phyloP scores from a whole-genome alignment of 1,140 invertebrate species.

The Brachionus rubens region DNA sequence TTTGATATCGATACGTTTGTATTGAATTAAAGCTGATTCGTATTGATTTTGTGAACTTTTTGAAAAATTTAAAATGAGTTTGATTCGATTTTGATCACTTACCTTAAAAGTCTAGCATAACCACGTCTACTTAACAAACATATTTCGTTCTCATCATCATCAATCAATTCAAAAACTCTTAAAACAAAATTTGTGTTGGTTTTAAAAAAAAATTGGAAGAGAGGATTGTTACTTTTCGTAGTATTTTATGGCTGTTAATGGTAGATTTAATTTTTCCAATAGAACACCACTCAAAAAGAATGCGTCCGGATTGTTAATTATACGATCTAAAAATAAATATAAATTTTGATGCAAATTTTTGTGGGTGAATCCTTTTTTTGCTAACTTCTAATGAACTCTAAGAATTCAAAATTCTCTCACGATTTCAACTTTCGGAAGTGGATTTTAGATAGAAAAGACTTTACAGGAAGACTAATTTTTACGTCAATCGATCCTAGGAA shows the following conservation, averaged over 20 bases:
- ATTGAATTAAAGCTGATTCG: conserved; percentile 32
- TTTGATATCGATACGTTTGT: conserved; percentile 41
- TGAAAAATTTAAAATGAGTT: neutral
- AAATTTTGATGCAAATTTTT: too few species aligned
- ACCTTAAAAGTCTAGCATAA: conserved; percentile 39
- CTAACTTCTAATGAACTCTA: too few species aligned
- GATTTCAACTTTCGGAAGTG: too few species aligned
- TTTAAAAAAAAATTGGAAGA: too few species aligned
- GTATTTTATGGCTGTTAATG: conserved; percentile 15
- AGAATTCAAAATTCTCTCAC: too few species aligned
- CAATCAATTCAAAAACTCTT: conserved; percentile 44
- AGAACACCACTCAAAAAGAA: conserved; percentile 23
- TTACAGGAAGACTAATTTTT: too few species aligned
- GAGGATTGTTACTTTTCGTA: conserved; percentile 28
- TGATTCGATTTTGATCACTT: neutral
- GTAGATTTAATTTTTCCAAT: conserved; percentile 34
- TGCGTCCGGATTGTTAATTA: conserved; percentile 20
- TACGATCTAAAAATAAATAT: neutral
- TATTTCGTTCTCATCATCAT: conserved; percentile 27
- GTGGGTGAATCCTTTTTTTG: too few species aligned
- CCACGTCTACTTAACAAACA: conserved; percentile 15
- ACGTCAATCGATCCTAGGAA: too few species aligned
- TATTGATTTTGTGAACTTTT: conserved; percentile 24
- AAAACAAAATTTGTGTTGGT: neutral
- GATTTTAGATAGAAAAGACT: too few species aligned